phyloP scores from a whole-genome alignment of 2,113 vertebrate species.

The Oncorhynchus tshawytscha region DNA sequence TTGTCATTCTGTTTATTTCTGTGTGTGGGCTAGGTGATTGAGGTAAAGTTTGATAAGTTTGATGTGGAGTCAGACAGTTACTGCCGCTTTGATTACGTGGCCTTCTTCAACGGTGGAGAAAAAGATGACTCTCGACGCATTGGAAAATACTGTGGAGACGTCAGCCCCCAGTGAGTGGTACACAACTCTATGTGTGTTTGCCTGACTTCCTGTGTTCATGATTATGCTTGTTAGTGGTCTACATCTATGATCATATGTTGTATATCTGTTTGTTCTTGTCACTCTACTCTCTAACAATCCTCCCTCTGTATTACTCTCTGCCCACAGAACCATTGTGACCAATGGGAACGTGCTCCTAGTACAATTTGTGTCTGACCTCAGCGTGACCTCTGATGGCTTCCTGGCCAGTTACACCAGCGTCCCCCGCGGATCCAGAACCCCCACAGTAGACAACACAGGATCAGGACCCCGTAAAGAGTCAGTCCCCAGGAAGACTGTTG shows the following conservation, averaged over 20 bases:
- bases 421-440: slow-evolving; percentile 35
- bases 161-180: slow-evolving; percentile 73
- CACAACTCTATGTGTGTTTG: not conserved
- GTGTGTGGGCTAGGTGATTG: slow-evolving; percentile 72
- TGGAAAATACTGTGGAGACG: slow-evolving; percentile 84
- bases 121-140: slow-evolving; percentile 78
- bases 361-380: slow-evolving; percentile 90
- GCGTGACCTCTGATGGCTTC: slow-evolving; percentile 87
- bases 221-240: not conserved
- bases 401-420: slow-evolving; percentile 75
- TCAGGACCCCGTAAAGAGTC: slow-evolving; percentile 21
- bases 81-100: slow-evolving; percentile 89
- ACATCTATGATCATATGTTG: not conserved
- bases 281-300: not conserved
- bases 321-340: slow-evolving; percentile 70
- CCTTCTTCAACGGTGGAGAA: slow-evolving; percentile 82
- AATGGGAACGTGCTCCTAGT: slow-evolving; percentile 81
- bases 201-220: not conserved
- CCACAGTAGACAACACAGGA: not conserved
- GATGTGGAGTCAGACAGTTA: slow-evolving; percentile 81
- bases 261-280: not conserved
- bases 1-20: slow-evolving; percentile 4
- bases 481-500: slow-evolving; percentile 14
- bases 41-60: slow-evolving; percentile 85
- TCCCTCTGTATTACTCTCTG: not conserved